Conservation (phyloP, 2,888 invertebrate species). For the Vanessa cardui region DNA sequence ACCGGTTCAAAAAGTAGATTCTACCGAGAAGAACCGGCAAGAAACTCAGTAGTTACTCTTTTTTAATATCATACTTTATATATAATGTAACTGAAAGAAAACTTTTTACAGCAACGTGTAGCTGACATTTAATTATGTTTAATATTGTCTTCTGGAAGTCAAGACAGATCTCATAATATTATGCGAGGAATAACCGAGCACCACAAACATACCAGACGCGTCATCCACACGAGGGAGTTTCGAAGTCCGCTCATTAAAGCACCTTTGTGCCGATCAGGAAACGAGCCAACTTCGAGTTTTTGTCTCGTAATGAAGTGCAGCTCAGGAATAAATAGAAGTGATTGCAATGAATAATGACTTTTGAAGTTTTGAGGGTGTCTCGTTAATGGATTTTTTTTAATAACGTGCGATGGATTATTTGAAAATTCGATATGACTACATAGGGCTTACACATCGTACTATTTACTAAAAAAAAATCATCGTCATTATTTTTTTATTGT, state of each 20-base stretch:
- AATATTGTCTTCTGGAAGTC: not conserved
- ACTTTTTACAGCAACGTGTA: not conserved
- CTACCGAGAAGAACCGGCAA: no score
- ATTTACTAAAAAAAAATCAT: no score
- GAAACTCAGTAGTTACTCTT: no score
- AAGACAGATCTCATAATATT: not conserved
- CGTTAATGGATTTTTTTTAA: conserved; percentile 7
- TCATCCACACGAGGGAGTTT: conserved; percentile 13
- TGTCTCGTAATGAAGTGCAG: conserved; percentile 26
- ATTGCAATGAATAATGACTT: conserved; percentile 12
- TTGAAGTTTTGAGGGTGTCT: conserved; percentile 10
- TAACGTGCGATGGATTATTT: not conserved
- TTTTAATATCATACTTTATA: no score
- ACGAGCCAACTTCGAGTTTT: conserved; percentile 25
- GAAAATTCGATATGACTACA: not conserved
- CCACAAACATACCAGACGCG: conserved; percentile 7
- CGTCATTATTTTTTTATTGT: no score
- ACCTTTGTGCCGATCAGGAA: conserved; percentile 27
- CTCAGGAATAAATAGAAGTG: conserved; percentile 19
- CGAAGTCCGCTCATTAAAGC: conserved; percentile 37
- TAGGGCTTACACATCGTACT: not conserved
- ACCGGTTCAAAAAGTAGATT: no score
- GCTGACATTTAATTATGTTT: not conserved
- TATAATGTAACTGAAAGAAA: not conserved
- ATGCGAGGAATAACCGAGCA: not conserved